Evolutionary conservation across 1,140 invertebrate species (phyloP).

Genomic region (Euwallacea similis): DNA sequence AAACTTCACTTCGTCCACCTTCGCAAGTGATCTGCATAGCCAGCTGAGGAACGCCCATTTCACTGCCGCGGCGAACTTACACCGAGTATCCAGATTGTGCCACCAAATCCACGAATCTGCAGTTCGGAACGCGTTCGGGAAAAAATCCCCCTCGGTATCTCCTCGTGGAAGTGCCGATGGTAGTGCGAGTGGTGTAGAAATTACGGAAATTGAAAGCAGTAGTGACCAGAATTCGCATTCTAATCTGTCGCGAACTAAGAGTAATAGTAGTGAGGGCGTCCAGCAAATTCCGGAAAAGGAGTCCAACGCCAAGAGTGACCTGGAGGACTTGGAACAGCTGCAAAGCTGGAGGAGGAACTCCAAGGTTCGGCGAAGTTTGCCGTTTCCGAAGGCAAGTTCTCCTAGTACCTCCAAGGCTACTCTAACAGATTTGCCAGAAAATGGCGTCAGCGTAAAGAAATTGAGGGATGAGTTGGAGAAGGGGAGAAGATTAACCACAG

Average conservation of each 20-base stretch:
- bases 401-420: conserved; percentile 47
- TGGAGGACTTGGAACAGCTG: conserved; percentile 50
- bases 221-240: conserved; percentile 39
- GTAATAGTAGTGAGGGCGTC: conserved; percentile 57
- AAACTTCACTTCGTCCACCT: conserved; percentile 26
- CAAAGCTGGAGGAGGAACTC: conserved; percentile 61
- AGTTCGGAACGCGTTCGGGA: conserved; percentile 46
- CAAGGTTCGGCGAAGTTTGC: conserved; percentile 63
- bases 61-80: conserved; percentile 47
- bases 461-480: conserved; percentile 59
- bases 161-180: conserved; percentile 44
- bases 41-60: conserved; percentile 39
- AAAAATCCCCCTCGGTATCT: conserved; percentile 30
- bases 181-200: conserved; percentile 46
- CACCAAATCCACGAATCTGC: conserved; percentile 48
- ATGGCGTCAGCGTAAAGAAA: conserved; percentile 55
- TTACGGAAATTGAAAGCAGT: conserved; percentile 45
- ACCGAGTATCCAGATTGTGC: conserved; percentile 54
- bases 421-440: conserved; percentile 58
- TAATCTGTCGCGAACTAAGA: conserved; percentile 51
- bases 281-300: conserved; percentile 43
- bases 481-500: conserved; percentile 55
- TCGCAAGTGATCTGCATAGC: conserved; percentile 18
- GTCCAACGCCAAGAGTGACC: conserved; percentile 42
- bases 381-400: conserved; percentile 57